These are phyloP conservation scores for Turnix velox DNA, from an alignment of 2,113 vertebrate genomes.

Conservation along the genomic window DNA sequence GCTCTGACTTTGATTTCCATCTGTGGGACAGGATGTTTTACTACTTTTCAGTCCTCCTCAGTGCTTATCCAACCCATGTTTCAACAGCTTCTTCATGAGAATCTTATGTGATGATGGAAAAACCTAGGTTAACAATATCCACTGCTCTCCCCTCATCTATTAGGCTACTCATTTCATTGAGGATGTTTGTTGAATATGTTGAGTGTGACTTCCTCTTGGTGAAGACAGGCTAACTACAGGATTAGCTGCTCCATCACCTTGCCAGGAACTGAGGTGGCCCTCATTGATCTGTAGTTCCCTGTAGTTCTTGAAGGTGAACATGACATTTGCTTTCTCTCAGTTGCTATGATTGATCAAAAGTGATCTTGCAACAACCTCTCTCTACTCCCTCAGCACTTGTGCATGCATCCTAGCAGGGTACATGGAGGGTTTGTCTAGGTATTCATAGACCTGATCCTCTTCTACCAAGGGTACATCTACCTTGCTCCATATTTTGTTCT, in stretches of 20 bases:
- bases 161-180: background rate
- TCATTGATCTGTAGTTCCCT: background rate
- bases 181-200: background rate
- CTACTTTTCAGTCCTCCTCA: background rate
- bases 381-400: background rate
- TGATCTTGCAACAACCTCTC: rapidly evolving
- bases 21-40: background rate
- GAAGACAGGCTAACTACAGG: background rate
- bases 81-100: background rate
- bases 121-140: background rate
- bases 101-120: background rate
- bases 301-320: background rate
- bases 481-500: background rate
- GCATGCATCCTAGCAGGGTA: background rate
- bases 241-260: background rate
- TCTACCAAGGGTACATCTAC: background rate
- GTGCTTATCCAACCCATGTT: background rate
- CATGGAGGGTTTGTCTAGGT: background rate
- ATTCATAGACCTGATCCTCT: background rate
- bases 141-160: background rate
- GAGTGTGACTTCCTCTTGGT: background rate
- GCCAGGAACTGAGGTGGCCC: background rate
- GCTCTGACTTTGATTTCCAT: background rate
- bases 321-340: background rate
- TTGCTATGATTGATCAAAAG: background rate